Percentiles rank a stretch among this genome's conserved stretches.
Conservation (phyloP, 2,888 invertebrate species). For the Cylloceria caligata region DNA sequence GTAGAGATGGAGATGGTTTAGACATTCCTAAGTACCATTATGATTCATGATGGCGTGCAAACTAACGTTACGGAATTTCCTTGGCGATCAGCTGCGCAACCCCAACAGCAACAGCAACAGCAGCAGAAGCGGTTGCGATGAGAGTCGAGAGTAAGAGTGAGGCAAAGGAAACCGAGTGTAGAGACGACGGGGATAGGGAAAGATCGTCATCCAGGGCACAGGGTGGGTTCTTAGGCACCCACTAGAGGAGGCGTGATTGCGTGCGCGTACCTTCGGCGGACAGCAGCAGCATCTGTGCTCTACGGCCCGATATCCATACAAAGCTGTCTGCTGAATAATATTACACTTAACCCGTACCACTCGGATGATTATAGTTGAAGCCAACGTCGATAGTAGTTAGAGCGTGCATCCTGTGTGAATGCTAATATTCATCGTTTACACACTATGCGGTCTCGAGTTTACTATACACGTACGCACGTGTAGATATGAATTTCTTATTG, state of each 20-base stretch:
- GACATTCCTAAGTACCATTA: constrained; percentile 77
- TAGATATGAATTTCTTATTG: constrained; percentile 46
- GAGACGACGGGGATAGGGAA: constrained; percentile 63
- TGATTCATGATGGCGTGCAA: constrained; percentile 78
- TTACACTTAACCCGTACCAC: constrained; percentile 83
- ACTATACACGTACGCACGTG: constrained; percentile 24
- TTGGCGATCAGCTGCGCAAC: constrained; percentile 38
- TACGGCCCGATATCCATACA: constrained; percentile 82
- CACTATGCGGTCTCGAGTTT: constrained; percentile 55
- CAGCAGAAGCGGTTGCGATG: constrained; percentile 47
- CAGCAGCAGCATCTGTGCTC: constrained; percentile 82
- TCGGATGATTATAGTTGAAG: constrained; percentile 84
- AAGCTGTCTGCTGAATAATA: constrained; percentile 85
- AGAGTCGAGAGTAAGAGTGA: constrained; percentile 38
- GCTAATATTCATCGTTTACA: constrained; percentile 80
- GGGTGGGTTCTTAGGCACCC: constrained; percentile 80
- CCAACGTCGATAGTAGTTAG: constrained; percentile 84
- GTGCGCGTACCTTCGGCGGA: constrained; percentile 76
- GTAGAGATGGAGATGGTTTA: constrained; percentile 1
- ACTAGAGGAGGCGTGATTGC: constrained; percentile 76
- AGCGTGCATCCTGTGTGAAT: constrained; percentile 85
- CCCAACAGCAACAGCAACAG: constrained; percentile 60
- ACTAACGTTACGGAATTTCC: constrained; percentile 62
- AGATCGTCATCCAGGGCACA: constrained; percentile 70
- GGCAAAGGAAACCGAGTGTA: constrained; percentile 54